Conservation (phyloP, 2,888 invertebrate genomes). For the Dasysyrphus tricinctus region DNA sequence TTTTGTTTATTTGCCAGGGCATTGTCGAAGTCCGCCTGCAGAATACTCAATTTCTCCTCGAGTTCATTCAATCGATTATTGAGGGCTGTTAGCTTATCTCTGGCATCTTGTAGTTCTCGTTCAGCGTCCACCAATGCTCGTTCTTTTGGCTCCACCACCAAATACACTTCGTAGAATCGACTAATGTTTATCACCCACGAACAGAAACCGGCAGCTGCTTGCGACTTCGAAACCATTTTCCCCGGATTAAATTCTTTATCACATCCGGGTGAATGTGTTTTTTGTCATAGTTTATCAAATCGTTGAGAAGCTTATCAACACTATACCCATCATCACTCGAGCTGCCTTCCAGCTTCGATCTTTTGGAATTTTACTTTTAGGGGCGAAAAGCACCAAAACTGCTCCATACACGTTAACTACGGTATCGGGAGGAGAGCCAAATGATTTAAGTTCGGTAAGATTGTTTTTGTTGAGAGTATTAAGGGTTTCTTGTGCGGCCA, state of each 20-base stretch:
- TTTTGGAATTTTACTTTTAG: slow-evolving; percentile 93
- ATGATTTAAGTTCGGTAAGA: slow-evolving; percentile 96
- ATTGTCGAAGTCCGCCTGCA: slow-evolving; percentile 93
- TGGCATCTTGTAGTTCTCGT: slow-evolving; percentile 91
- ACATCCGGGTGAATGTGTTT: slow-evolving; percentile 95
- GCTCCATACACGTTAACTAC: slow-evolving; percentile 94
- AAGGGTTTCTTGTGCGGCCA: slow-evolving; percentile 94
- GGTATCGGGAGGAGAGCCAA: slow-evolving; percentile 94
- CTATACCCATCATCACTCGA: slow-evolving; percentile 95
- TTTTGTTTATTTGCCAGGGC: slow-evolving; percentile 94
- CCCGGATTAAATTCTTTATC: slow-evolving; percentile 94
- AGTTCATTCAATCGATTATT: slow-evolving; percentile 88
- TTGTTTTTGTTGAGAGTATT: slow-evolving; percentile 97
- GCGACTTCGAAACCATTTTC: slow-evolving; percentile 92
- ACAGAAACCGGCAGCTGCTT: slow-evolving; percentile 96
- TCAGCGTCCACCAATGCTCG: slow-evolving; percentile 93
- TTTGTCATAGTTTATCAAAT: slow-evolving; percentile 94
- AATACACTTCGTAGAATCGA: slow-evolving; percentile 94
- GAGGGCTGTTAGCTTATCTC: slow-evolving; percentile 90
- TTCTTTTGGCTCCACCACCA: slow-evolving; percentile 96
- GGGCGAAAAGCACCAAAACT: slow-evolving; percentile 93
- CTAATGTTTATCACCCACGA: slow-evolving; percentile 97
- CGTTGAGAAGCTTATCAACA: slow-evolving; percentile 93
- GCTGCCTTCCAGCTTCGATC: slow-evolving; percentile 96
- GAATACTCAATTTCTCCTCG: slow-evolving; percentile 89